A percentile compares a stretch with the other conserved stretches of the same genome.
These are phyloP conservation scores for rabbit (Oryctolagus cuniculus) DNA, from an alignment of 2,113 vertebrate species.

Conservation along the genomic window DNA sequence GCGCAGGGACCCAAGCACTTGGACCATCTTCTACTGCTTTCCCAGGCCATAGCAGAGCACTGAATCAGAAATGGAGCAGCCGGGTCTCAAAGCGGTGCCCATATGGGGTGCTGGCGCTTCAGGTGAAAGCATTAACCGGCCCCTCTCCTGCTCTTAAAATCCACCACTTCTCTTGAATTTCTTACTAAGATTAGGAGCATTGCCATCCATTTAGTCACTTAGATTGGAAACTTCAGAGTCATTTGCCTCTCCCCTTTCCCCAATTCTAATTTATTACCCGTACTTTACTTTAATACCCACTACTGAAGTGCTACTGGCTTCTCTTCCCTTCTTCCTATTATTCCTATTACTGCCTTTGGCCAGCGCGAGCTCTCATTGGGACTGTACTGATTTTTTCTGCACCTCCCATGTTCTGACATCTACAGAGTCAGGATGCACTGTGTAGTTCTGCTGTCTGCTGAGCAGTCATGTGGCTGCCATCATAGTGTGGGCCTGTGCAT, in stretches of 20 bases:
- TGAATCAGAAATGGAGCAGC: too few relatives aligned
- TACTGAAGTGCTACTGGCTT: neutral
- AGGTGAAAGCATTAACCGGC: too few relatives aligned
- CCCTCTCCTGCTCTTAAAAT: neutral
- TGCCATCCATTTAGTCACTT: neutral
- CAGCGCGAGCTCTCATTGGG: neutral
- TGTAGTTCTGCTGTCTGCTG: neutral
- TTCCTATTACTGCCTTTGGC: neutral
- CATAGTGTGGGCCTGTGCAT: neutral
- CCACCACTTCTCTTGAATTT: neutral
- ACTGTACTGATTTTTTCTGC: neutral
- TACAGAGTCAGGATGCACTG: neutral
- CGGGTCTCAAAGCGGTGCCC: too few relatives aligned
- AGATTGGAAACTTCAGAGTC: neutral
- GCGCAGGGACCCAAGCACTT: too few relatives aligned
- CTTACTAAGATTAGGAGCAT: neutral
- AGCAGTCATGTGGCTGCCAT: neutral
- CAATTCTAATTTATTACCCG: neutral
- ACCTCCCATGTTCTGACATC: neutral
- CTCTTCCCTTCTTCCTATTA: neutral
- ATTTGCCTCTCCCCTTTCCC: neutral
- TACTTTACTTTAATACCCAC: neutral
- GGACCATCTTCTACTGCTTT: too few relatives aligned
- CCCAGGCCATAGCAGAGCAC: too few relatives aligned
- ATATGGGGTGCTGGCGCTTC: too few relatives aligned